A percentile compares a stretch with the other conserved stretches of the same genome.
These are phyloP conservation scores for Hydropsyche betteni DNA, from an alignment of 2,888 invertebrate genomes.

Conservation along the genomic window DNA sequence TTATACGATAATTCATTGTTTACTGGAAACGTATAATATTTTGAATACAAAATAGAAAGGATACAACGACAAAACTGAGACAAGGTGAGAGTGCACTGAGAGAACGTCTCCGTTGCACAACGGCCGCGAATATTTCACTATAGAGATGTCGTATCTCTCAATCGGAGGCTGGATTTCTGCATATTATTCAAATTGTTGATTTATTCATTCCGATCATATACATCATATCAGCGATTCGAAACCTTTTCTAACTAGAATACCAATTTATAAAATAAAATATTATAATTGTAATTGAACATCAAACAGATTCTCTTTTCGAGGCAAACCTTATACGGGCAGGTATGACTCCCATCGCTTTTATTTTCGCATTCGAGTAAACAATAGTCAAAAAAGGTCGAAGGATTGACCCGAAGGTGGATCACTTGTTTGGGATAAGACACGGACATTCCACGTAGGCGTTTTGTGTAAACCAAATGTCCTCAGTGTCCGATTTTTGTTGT, in stretches of 20 bases:
- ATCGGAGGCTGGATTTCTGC: background rate
- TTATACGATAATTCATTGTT: background rate
- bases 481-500: conserved; percentile 8
- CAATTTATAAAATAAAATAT: too few species aligned
- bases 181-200: conserved; percentile 15
- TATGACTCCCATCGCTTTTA: too few species aligned
- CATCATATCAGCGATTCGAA: background rate
- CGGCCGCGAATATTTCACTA: conserved; percentile 3
- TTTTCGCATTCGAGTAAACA: conserved; percentile 1
- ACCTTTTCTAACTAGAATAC: too few species aligned
- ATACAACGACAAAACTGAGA: conserved; percentile 10
- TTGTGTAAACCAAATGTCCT: background rate
- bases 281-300: too few species aligned
- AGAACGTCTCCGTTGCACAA: conserved; percentile 1
- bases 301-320: too few species aligned
- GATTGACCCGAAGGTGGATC: conserved; percentile 20
- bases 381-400: conserved; percentile 19
- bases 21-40: background rate
- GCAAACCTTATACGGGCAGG: too few species aligned
- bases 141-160: conserved; percentile 1
- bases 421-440: background rate
- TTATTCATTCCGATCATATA: background rate
- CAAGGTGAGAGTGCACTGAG: conserved; percentile 13
- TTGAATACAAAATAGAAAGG: conserved; percentile 13
- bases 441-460: background rate